Evolutionary conservation across 2,797 vertebrate genomes (phyloP).

Genomic region (Poecilia gillii): DNA sequence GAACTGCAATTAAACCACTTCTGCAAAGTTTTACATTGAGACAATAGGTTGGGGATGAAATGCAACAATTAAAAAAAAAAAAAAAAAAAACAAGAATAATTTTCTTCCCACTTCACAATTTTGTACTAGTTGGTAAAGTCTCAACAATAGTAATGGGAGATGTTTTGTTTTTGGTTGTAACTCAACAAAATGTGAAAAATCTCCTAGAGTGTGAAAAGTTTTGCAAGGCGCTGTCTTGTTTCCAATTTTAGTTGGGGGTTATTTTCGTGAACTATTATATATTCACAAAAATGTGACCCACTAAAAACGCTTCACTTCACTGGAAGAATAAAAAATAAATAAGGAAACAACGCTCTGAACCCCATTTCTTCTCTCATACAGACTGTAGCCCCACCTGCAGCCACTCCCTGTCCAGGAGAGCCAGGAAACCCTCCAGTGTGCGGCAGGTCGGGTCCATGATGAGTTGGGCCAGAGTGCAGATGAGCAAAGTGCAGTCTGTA

Average conservation of each 20-base stretch:
- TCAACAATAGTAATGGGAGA: not conserved
- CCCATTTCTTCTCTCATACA: not conserved
- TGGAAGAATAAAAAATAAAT: not conserved
- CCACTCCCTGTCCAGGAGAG: slow-evolving; percentile 89
- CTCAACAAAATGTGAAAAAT: not conserved
- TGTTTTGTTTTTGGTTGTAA: not conserved
- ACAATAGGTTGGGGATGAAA: not conserved
- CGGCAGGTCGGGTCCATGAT: slow-evolving; percentile 87
- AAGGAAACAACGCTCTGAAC: not conserved
- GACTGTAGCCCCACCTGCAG: slow-evolving; percentile 77
- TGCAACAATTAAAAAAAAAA: not conserved
- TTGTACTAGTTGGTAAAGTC: not conserved
- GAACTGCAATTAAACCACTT: not conserved
- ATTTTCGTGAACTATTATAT: not conserved
- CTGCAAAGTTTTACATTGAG: not conserved
- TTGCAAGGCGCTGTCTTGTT: not conserved
- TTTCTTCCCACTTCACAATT: not conserved
- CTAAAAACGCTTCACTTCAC: not conserved
- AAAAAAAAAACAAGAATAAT: not conserved
- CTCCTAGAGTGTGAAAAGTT: not conserved
- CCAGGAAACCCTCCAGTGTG: slow-evolving; percentile 86
- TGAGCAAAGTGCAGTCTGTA: slow-evolving; percentile 84
- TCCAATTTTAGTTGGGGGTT: not conserved
- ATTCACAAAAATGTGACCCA: not conserved
- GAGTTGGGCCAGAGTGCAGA: slow-evolving; percentile 88